These are phyloP conservation scores for Parambassis ranga DNA, from an alignment of 2,797 vertebrate species.

Conservation along the genomic window DNA sequence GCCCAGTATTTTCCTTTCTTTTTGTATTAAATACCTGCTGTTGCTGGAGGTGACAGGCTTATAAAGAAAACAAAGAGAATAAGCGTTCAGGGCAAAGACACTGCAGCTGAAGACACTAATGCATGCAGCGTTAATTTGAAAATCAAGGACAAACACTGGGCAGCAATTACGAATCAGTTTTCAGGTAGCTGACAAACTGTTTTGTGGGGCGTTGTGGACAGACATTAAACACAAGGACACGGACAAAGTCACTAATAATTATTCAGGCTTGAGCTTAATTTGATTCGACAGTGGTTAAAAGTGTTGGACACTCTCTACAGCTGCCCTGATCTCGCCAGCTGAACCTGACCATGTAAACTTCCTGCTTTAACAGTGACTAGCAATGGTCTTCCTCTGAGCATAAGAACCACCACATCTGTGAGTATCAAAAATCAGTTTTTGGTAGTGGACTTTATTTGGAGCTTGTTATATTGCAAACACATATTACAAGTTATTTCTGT, in stretches of 20 bases:
- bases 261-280: neutral
- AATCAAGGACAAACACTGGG: slow-evolving; percentile 46
- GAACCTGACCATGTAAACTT: neutral
- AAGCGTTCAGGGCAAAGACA: slow-evolving; percentile 9
- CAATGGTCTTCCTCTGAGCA: neutral
- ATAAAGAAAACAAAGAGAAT: slow-evolving; percentile 7
- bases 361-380: neutral
- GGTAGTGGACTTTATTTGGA: too few species aligned
- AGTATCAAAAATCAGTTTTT: too few species aligned
- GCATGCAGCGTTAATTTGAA: slow-evolving; percentile 39
- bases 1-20: slow-evolving; percentile 23
- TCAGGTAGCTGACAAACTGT: slow-evolving; percentile 30
- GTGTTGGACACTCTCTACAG: too few species aligned
- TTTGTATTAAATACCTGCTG: neutral
- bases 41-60: neutral
- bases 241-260: slow-evolving; percentile 5
- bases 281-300: neutral
- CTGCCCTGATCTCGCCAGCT: neutral
- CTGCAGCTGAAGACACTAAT: slow-evolving; percentile 28
- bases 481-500: too few species aligned
- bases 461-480: too few species aligned
- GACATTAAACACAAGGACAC: slow-evolving; percentile 20
- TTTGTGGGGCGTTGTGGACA: neutral
- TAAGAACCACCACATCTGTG: slow-evolving; percentile 5
- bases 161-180: slow-evolving; percentile 47